phyloP scores from a whole-genome alignment of 2,888 invertebrate genomes.

The Caenorhabditis doughertyi region DNA sequence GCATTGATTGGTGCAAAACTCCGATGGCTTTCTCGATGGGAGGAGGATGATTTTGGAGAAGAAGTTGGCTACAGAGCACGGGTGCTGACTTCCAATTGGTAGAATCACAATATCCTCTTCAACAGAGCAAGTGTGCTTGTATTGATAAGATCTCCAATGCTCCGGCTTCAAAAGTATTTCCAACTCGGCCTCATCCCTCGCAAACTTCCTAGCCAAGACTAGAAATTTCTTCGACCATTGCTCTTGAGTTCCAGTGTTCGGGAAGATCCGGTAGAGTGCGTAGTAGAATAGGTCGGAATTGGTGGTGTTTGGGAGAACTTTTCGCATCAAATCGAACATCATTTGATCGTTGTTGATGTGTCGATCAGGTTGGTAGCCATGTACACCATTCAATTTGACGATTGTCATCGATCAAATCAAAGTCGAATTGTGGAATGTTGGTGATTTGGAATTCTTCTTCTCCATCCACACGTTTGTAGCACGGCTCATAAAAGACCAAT shows the following conservation, averaged over 20 bases:
- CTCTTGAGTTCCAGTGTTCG: neutral
- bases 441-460: too few relatives aligned
- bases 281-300: conserved; percentile 6
- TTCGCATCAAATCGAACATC: neutral
- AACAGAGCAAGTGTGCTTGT: neutral
- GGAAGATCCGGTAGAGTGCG: neutral
- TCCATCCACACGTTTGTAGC: too few relatives aligned
- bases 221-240: neutral
- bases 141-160: neutral
- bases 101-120: neutral
- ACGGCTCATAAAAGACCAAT: too few relatives aligned
- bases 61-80: neutral
- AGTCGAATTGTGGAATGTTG: too few relatives aligned
- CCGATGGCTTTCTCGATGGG: neutral
- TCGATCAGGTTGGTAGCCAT: neutral
- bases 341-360: neutral
- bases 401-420: too few relatives aligned
- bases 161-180: neutral
- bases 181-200: neutral
- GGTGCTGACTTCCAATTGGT: neutral
- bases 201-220: neutral
- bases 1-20: neutral
- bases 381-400: neutral
- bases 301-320: neutral
- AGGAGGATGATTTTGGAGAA: neutral